Percentiles rank a stretch among this genome's conserved stretches.
These are phyloP conservation scores for Athene noctua DNA, from an alignment of 2,113 vertebrate species.

Conservation along the genomic window DNA sequence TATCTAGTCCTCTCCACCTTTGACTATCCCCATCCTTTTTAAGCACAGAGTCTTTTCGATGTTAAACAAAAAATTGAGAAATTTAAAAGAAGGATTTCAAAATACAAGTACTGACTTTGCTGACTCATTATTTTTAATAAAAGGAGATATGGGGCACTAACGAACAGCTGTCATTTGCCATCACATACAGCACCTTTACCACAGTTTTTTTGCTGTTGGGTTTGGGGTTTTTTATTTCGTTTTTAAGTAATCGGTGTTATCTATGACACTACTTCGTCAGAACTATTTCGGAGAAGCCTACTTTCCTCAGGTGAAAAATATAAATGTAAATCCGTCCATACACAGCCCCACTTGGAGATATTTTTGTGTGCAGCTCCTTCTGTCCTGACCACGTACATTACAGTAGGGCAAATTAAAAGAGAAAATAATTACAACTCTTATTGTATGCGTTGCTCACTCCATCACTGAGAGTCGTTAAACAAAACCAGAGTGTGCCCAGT, in stretches of 20 bases:
- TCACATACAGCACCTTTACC: background rate
- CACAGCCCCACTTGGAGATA: background rate
- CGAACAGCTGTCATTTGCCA: background rate
- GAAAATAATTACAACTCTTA: background rate
- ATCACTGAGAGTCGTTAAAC: accelerated
- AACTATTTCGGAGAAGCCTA: background rate
- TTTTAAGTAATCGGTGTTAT: background rate
- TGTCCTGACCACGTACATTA: background rate
- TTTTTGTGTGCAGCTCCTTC: background rate
- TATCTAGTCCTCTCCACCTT: slow-evolving; percentile 2
- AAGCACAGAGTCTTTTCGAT: background rate
- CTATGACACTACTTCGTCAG: background rate
- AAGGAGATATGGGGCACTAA: background rate
- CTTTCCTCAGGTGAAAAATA: background rate
- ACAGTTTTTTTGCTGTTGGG: accelerated
- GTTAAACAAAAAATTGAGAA: background rate
- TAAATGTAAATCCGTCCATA: background rate
- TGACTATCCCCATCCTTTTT: background rate
- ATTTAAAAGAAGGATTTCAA: slow-evolving; percentile 15
- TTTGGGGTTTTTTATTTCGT: background rate
- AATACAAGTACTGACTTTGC: background rate
- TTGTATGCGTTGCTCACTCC: background rate
- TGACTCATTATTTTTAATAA: background rate
- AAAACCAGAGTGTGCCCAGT: background rate
- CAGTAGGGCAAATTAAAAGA: background rate